A percentile compares a stretch with the other conserved stretches of the same genome.
These are phyloP conservation scores for Bombyx mori DNA, from an alignment of 1,140 invertebrate species.

Conservation along the genomic window DNA sequence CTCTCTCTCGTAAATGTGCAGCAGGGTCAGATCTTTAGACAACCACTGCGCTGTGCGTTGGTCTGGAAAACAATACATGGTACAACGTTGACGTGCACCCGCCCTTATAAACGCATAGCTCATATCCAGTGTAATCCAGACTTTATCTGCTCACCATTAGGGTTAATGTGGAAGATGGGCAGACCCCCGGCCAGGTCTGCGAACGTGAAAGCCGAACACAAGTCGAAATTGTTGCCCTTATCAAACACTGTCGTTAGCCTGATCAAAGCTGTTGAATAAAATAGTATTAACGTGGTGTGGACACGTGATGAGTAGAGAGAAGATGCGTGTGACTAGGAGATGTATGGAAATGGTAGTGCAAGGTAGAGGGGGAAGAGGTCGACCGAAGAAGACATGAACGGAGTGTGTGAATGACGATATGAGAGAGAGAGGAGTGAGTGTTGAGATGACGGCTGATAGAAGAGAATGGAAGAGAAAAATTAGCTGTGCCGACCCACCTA, in stretches of 20 bases:
- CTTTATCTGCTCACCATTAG: constrained; percentile 28
- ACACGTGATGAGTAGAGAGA: not conserved
- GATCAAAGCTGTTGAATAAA: constrained; percentile 27
- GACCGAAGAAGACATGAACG: no score
- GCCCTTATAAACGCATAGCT: not conserved
- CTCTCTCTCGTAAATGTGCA: constrained; percentile 47
- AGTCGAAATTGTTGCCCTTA: constrained; percentile 18
- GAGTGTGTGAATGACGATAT: no score
- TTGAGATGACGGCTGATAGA: no score
- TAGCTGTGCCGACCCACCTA: no score
- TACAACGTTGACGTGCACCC: not conserved
- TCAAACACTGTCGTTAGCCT: constrained; percentile 33
- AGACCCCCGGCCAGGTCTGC: constrained; percentile 32
- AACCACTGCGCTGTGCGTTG: constrained; percentile 29
- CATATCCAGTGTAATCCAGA: not conserved
- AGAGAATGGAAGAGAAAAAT: no score
- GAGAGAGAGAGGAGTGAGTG: no score
- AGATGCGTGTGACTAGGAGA: no score
- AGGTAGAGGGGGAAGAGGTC: no score
- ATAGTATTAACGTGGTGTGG: not conserved
- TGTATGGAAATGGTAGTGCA: no score
- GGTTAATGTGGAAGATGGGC: constrained; percentile 32
- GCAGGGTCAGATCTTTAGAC: constrained; percentile 25
- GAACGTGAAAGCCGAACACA: constrained; percentile 29
- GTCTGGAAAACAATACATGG: constrained; percentile 27